These are phyloP conservation scores for Anas platyrhynchos DNA, from an alignment of 2,113 vertebrate genomes.

Conservation along the genomic window DNA sequence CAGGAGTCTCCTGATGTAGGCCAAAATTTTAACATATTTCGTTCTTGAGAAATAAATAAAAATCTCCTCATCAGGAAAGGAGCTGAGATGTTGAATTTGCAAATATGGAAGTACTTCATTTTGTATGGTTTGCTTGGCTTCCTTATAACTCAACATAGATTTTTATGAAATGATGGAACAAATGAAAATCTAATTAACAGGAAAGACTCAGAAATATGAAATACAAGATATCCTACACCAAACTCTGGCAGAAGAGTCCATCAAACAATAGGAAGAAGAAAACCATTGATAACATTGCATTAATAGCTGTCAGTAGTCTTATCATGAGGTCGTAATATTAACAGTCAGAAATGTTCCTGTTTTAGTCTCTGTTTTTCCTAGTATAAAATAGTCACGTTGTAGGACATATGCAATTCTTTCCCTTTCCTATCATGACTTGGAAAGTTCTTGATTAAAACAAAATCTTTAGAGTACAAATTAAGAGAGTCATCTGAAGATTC, in stretches of 20 bases:
- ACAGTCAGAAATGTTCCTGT: neutral
- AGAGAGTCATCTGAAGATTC: slow-evolving; percentile 10
- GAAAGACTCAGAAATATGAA: neutral
- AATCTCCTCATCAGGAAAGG: neutral
- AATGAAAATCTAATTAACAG: neutral
- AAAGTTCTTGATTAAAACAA: slow-evolving; percentile 14
- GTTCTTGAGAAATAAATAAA: neutral
- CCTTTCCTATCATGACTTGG: neutral
- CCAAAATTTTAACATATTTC: neutral
- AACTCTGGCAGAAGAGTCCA: neutral
- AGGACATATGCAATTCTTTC: neutral
- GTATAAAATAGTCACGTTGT: neutral
- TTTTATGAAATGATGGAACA: neutral
- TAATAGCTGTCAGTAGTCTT: neutral
- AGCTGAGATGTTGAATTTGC: neutral
- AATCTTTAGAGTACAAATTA: slow-evolving; percentile 41
- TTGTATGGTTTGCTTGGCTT: neutral
- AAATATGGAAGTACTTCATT: neutral
- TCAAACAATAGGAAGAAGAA: neutral
- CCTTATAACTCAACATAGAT: neutral
- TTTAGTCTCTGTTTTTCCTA: neutral
- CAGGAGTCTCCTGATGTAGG: too few relatives aligned
- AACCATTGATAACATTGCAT: neutral
- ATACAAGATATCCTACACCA: neutral
- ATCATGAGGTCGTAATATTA: neutral